A percentile compares a stretch with the other conserved stretches of the same genome.
These are phyloP conservation scores for Calliphora vomitoria DNA, from an alignment of 2,888 invertebrate genomes.

Conservation along the genomic window DNA sequence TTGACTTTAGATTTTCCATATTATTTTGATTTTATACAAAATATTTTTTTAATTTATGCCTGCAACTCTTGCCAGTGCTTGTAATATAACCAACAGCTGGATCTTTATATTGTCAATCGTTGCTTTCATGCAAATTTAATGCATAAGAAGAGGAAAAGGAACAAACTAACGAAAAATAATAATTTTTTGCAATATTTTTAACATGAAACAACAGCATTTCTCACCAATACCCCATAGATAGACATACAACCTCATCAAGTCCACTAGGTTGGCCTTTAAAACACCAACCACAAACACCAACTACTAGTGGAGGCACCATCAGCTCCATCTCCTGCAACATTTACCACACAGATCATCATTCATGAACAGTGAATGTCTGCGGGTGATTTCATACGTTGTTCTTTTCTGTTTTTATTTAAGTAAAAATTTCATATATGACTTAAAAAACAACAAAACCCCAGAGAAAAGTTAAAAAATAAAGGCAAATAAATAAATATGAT, in stretches of 20 bases:
- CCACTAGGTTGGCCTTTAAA: slow-evolving; percentile 20
- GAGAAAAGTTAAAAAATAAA: background rate
- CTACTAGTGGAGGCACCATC: background rate
- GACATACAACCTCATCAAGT: slow-evolving; percentile 41
- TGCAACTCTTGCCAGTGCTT: slow-evolving; percentile 18
- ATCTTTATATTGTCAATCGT: slow-evolving; percentile 39
- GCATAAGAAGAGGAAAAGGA: slow-evolving; percentile 6
- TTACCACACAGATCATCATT: slow-evolving; percentile 41
- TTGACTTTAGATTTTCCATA: background rate
- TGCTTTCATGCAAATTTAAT: slow-evolving; percentile 58
- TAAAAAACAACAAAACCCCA: slow-evolving; percentile 18
- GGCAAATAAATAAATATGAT: slow-evolving; percentile 8
- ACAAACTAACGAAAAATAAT: background rate
- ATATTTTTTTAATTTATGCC: slow-evolving; percentile 23
- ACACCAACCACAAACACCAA: slow-evolving; percentile 30
- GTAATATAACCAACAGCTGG: slow-evolving; percentile 43
- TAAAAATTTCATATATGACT: slow-evolving; percentile 6
- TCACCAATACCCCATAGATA: too few species aligned
- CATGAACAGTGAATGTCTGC: slow-evolving; percentile 49
- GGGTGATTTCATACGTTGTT: slow-evolving; percentile 48
- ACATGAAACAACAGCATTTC: background rate
- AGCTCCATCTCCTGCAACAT: slow-evolving; percentile 6
- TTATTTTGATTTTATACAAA: background rate
- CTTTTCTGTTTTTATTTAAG: background rate
- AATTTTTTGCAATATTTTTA: slow-evolving; percentile 38